Percentiles rank a stretch among this genome's conserved stretches.
Evolutionary conservation across 2,113 vertebrate genomes (phyloP).

Genomic region (Apteryx owenii): DNA sequence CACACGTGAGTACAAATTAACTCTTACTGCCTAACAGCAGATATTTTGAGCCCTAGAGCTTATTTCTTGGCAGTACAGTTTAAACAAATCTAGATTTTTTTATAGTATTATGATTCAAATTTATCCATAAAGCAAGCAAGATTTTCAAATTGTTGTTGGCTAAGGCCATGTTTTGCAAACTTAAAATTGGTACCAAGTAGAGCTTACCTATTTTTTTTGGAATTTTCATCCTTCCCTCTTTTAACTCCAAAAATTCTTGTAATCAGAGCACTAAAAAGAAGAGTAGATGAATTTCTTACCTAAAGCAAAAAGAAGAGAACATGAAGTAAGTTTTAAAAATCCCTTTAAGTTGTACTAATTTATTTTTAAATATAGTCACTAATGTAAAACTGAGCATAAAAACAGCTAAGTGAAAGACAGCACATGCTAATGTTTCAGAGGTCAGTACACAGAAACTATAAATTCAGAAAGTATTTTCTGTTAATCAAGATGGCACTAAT

Average conservation of each 20-base stretch:
- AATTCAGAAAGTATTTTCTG: background rate
- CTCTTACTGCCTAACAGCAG: background rate
- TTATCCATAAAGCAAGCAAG: slow-evolving; percentile 44
- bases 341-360: background rate
- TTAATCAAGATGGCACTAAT: background rate
- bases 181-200: slow-evolving; percentile 2
- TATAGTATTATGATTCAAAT: slow-evolving; percentile 34
- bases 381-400: background rate
- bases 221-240: slow-evolving; percentile 93
- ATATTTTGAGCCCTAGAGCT: slow-evolving; percentile 12
- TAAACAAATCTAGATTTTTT: slow-evolving; percentile 30
- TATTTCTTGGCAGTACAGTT: slow-evolving; percentile 13
- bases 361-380: background rate
- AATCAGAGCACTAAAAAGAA: slow-evolving; percentile 96
- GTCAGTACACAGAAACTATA: background rate
- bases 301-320: slow-evolving; percentile 70
- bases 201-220: slow-evolving; percentile 93
- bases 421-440: background rate
- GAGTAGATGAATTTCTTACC: slow-evolving; percentile 97
- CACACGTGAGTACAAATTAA: background rate
- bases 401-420: background rate
- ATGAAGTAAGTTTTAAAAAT: background rate
- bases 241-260: slow-evolving; percentile 98
- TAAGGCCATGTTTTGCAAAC: slow-evolving; percentile 25
- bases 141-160: slow-evolving; percentile 33